Conservation (phyloP, 2,888 invertebrate genomes). For the Siphonodentalium dalli region DNA sequence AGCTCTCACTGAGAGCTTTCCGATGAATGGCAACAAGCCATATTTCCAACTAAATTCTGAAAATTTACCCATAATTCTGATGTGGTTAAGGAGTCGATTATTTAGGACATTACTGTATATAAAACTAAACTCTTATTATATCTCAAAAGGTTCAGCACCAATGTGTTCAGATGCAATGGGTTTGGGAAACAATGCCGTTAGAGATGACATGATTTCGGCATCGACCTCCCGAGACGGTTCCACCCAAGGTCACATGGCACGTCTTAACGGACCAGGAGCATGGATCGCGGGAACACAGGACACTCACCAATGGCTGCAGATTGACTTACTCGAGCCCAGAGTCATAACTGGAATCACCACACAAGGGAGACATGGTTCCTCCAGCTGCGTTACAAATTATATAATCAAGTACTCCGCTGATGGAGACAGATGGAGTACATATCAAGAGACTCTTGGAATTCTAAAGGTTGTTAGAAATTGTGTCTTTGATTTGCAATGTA, state of each 20-base stretch:
- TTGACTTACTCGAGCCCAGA: constrained; percentile 77
- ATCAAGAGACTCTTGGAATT: constrained; percentile 67
- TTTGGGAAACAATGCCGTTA: constrained; percentile 69
- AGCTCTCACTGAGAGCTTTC: no score
- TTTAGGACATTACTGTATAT: no score
- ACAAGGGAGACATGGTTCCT: constrained; percentile 74
- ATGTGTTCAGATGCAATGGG: constrained; percentile 76
- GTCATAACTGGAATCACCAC: constrained; percentile 81
- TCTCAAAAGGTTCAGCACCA: no score
- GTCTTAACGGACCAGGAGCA: constrained; percentile 70
- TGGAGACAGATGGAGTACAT: constrained; percentile 71
- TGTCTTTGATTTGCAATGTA: neutral
- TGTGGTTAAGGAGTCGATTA: no score
- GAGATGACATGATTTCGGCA: constrained; percentile 73
- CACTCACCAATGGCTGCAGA: constrained; percentile 45
- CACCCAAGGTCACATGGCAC: constrained; percentile 65
- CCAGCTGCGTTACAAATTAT: constrained; percentile 81
- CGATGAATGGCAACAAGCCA: no score
- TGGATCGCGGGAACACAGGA: constrained; percentile 73
- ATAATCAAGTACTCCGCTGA: constrained; percentile 78
- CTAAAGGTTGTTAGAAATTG: constrained; percentile 63
- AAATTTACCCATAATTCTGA: no score
- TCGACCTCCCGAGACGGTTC: constrained; percentile 69
- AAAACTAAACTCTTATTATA: no score
- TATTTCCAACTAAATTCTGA: no score